phyloP scores from a whole-genome alignment of 2,888 invertebrate species.

The Luperina testacea region DNA sequence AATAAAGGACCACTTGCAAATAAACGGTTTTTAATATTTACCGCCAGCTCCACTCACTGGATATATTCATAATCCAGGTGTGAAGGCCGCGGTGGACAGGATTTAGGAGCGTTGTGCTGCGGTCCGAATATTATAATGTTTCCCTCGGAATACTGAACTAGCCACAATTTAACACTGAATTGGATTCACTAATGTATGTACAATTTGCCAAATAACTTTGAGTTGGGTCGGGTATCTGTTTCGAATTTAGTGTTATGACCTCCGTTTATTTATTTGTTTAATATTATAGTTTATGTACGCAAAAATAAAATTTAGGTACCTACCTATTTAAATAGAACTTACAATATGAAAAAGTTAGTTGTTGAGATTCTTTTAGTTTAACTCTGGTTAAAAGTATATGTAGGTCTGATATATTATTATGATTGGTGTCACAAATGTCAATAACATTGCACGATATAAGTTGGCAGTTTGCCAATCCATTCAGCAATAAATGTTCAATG shows the following conservation, averaged over 20 bases:
- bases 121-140: slow-evolving; percentile 28
- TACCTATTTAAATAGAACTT: neutral
- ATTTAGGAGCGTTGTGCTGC: slow-evolving; percentile 1
- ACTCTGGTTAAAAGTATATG: neutral
- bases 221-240: neutral
- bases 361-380: neutral
- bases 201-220: slow-evolving; percentile 34
- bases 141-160: slow-evolving; percentile 5
- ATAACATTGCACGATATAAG: neutral
- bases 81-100: slow-evolving; percentile 26
- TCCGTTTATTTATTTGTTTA: neutral
- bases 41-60: neutral
- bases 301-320: neutral
- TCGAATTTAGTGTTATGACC: slow-evolving; percentile 5
- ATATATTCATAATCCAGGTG: slow-evolving; percentile 52
- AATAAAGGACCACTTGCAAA: slow-evolving; percentile 14
- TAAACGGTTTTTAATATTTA: slow-evolving; percentile 20
- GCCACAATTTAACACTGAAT: slow-evolving; percentile 27
- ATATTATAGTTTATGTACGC: neutral
- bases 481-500: slow-evolving; percentile 30
- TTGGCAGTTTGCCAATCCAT: slow-evolving; percentile 38
- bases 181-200: slow-evolving; percentile 22
- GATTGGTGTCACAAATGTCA: slow-evolving; percentile 16
- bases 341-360: neutral
- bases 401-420: neutral